These are phyloP conservation scores for Drosophila saltans DNA, from an alignment of 1,140 invertebrate genomes.

Conservation along the genomic window DNA sequence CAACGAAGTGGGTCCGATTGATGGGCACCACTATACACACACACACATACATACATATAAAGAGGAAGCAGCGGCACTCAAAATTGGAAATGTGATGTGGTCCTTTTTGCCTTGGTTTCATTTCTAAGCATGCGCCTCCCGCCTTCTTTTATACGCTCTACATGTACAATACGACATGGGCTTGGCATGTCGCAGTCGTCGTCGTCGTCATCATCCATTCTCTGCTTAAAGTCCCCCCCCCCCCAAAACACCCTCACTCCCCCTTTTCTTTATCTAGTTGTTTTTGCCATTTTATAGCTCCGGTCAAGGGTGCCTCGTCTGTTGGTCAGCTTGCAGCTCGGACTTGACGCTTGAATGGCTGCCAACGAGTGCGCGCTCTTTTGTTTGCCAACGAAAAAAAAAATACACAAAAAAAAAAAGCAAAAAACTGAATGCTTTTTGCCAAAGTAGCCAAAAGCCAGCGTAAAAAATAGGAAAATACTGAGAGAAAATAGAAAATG, in stretches of 20 bases:
- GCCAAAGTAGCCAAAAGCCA: conserved; percentile 76
- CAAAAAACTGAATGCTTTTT: conserved; percentile 69
- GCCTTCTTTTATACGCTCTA: conserved; percentile 9
- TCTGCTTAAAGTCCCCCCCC: conserved; percentile 3
- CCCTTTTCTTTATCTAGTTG: conserved; percentile 7
- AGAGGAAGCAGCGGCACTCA: conserved; percentile 51
- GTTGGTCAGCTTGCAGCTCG: conserved; percentile 65
- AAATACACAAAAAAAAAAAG: conserved; percentile 39
- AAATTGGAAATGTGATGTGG: conserved; percentile 59
- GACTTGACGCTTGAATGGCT: conserved; percentile 79
- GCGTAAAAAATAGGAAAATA: conserved; percentile 57
- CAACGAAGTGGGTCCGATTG: conserved; percentile 64
- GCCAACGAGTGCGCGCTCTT: conserved; percentile 72
- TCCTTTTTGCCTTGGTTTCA: conserved; percentile 5
- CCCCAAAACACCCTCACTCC: conserved; percentile 1
- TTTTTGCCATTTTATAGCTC: conserved; percentile 65
- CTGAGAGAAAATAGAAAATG: conserved; percentile 73
- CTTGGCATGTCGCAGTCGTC: conserved; percentile 59
- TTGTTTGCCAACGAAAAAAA: conserved; percentile 62
- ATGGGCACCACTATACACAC: conserved; percentile 36
- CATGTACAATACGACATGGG: conserved; percentile 38
- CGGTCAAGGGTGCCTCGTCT: conserved; percentile 73
- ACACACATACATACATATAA: neutral
- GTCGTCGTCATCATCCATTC: conserved; percentile 46
- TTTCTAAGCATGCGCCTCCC: conserved; percentile 19